These are phyloP conservation scores for Orientallactaga sibirica DNA, from an alignment of 2,797 vertebrate species.

Conservation along the genomic window DNA sequence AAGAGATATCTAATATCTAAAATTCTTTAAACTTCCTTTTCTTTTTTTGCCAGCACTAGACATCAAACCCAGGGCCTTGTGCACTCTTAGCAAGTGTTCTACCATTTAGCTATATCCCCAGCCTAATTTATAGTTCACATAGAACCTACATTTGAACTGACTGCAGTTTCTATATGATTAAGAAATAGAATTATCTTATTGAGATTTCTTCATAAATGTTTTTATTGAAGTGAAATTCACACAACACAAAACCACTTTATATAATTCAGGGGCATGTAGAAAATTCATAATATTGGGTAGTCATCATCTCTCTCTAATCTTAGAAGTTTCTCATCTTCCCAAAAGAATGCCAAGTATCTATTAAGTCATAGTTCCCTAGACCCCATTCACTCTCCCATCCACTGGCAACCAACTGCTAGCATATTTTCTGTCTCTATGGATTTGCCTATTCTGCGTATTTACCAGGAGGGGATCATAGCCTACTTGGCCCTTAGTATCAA, in stretches of 20 bases:
- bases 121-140: no score
- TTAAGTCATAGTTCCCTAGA: neutral
- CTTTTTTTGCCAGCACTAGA: no score
- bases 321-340: neutral
- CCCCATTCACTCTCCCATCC: no score
- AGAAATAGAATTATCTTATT: neutral
- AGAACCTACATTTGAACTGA: neutral
- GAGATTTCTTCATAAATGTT: conserved; percentile 45
- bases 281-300: neutral
- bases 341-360: neutral
- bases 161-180: neutral
- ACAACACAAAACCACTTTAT: neutral
- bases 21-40: no score
- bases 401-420: neutral
- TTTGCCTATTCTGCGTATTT: neutral
- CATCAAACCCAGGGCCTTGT: no score
- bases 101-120: no score
- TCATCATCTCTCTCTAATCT: neutral
- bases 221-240: neutral
- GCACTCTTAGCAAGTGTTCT: no score
- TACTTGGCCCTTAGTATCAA: neutral
- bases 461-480: neutral
- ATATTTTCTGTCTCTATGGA: no score
- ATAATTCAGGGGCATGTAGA: neutral
- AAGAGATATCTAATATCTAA: neutral